These are phyloP conservation scores for Grammomys surdaster DNA, from an alignment of 2,113 vertebrate species.

Conservation along the genomic window DNA sequence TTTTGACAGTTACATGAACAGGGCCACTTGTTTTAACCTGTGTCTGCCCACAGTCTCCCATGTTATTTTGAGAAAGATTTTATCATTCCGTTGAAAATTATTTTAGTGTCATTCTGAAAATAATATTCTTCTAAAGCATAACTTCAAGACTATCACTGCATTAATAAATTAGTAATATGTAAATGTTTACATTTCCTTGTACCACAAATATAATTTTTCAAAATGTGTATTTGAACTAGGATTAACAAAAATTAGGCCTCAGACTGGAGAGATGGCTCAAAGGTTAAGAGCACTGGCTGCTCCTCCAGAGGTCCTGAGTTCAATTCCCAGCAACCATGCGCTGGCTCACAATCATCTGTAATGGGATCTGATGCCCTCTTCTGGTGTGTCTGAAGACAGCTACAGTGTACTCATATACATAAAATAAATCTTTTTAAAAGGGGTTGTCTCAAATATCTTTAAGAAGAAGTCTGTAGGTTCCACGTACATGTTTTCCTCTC, in stretches of 20 bases:
- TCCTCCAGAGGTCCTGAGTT: too few species aligned
- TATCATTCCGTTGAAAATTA: neutral
- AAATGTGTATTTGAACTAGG: neutral
- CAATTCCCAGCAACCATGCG: too few species aligned
- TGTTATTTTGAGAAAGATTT: neutral
- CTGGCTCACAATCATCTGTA: too few species aligned
- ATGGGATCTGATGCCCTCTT: too few species aligned
- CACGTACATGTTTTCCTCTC: neutral
- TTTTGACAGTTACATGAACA: neutral
- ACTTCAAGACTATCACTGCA: neutral
- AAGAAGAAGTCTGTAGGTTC: neutral
- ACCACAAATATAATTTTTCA: neutral
- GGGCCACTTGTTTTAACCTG: neutral
- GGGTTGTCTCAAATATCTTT: neutral
- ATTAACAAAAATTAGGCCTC: neutral
- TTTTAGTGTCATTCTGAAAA: neutral
- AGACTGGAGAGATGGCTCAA: too few species aligned
- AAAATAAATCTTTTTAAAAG: too few species aligned
- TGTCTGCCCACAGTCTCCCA: neutral
- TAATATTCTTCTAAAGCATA: neutral
- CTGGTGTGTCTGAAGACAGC: too few species aligned
- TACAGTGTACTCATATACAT: too few species aligned
- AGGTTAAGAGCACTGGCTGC: too few species aligned
- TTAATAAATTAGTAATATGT: neutral
- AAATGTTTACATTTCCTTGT: neutral